Evolutionary conservation across 2,113 vertebrate genomes (phyloP).

Genomic region (Phasianus colchicus): DNA sequence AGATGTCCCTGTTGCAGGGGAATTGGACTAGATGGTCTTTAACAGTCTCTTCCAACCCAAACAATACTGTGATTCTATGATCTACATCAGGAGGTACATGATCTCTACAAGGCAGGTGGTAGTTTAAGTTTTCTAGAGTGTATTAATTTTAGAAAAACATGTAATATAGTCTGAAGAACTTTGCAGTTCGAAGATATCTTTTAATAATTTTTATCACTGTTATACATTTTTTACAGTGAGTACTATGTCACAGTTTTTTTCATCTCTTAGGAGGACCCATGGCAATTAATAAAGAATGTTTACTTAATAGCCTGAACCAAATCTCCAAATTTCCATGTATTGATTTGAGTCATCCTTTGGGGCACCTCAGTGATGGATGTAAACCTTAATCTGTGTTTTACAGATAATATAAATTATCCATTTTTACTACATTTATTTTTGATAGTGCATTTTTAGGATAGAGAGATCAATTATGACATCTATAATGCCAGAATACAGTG

Average conservation of each 20-base stretch:
- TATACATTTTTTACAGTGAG: background rate
- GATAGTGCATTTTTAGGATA: background rate
- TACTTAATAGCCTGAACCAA: background rate
- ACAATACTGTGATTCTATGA: no score
- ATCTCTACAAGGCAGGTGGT: background rate
- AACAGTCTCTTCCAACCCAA: no score
- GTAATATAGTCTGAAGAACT: background rate
- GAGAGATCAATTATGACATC: background rate
- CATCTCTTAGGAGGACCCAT: background rate
- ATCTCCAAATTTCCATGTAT: background rate
- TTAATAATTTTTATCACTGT: background rate
- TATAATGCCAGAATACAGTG: background rate
- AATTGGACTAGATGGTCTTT: no score
- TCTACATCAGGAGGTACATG: background rate
- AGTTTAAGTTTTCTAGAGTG: background rate
- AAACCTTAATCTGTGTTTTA: background rate
- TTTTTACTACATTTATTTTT: constrained; percentile 23
- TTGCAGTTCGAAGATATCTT: background rate
- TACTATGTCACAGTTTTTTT: background rate
- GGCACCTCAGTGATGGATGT: background rate
- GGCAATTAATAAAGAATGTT: background rate
- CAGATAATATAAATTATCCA: background rate
- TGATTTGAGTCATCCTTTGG: background rate
- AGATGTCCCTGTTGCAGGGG: no score
- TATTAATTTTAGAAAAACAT: background rate